Evolutionary conservation across 2,797 vertebrate genomes (phyloP), one percentile per base, ranked within the genome.

Genomic region (Microctenopoma steveboyesi): DNA sequence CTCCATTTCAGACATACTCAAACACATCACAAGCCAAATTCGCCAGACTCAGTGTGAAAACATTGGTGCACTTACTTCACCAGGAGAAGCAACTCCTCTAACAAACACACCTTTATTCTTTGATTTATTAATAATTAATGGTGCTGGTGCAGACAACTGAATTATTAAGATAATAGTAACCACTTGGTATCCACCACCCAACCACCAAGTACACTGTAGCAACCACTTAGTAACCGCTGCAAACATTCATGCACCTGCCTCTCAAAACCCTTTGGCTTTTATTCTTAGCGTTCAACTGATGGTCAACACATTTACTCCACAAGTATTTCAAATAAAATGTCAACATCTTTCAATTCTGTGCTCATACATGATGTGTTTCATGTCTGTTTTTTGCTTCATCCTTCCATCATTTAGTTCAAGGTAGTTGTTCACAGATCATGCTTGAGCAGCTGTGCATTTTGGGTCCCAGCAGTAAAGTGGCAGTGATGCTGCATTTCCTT

Each of bases 111-210:
- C 5, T 33, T 28, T 43, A 6, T 7, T n/a, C 28, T 54, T 15
- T 5, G 18, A 37, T 54, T 49, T 61, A 70, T 77, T 52, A 14
- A 67, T 77, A 51, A 53, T 73, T 58, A 47, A 69, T 62, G 55
- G 33, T 22, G 45, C 27, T 52, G 45, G 2, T 42, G 51, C 43
- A 68, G 22, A 57, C 14, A 61, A 52, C 73, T 72, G 5, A 47
- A 75, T 76, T 58, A 69, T 72, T 72, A 8, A 49, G 22, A 28
- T 46, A 25, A 42, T 7, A 40, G 50, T 11, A 52, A 66, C 37
- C 52, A 22, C 37, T 63, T 49, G 49, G 55, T 37, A 48, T 18
- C 33, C 51, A 16, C 35, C 46, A 15, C 47, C 15, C 52, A 60
- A 64, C 16, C 40, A 57, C 52, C 14, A 66, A 52, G 49, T 62